A percentile compares a stretch with the other conserved stretches of the same genome.
These are phyloP conservation scores for Aspidapion aeneum DNA, from an alignment of 2,888 invertebrate species.

Conservation along the genomic window DNA sequence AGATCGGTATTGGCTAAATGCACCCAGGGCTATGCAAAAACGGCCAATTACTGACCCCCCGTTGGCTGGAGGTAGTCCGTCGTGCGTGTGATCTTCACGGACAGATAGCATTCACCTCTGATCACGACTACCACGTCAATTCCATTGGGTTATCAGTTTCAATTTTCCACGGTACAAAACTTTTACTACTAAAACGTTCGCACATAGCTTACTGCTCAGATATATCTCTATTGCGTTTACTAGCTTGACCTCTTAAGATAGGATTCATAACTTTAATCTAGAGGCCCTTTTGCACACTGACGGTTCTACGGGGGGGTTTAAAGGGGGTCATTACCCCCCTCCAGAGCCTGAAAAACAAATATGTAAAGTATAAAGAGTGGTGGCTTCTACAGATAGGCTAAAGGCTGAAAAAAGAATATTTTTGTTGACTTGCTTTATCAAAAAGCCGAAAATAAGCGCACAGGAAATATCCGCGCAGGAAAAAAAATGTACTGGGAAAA, in stretches of 20 bases:
- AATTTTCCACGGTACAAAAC: slow-evolving; percentile 1
- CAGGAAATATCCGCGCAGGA: no score
- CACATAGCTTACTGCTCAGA: background rate
- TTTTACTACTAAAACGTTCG: background rate
- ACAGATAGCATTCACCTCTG: slow-evolving; percentile 22
- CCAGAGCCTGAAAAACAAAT: no score
- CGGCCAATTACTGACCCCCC: slow-evolving; percentile 25
- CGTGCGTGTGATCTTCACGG: slow-evolving; percentile 21
- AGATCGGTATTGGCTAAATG: slow-evolving; percentile 17
- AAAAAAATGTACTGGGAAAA: no score
- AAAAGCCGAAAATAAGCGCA: no score
- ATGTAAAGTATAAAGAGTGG: no score
- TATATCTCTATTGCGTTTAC: slow-evolving; percentile 1
- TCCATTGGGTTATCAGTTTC: background rate
- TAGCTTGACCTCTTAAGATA: slow-evolving; percentile 1
- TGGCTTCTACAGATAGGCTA: no score
- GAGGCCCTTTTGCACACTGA: no score
- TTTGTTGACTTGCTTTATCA: no score
- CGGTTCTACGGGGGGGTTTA: no score
- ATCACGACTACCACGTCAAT: slow-evolving; percentile 16
- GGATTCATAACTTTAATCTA: background rate
- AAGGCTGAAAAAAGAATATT: no score
- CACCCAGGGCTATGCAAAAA: slow-evolving; percentile 21
- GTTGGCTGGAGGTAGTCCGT: slow-evolving; percentile 15
- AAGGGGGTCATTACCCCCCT: no score